Percentiles rank a stretch among this genome's conserved stretches.
These are phyloP conservation scores for Platyscapa corneri DNA, from an alignment of 1,140 invertebrate genomes.

Conservation along the genomic window DNA sequence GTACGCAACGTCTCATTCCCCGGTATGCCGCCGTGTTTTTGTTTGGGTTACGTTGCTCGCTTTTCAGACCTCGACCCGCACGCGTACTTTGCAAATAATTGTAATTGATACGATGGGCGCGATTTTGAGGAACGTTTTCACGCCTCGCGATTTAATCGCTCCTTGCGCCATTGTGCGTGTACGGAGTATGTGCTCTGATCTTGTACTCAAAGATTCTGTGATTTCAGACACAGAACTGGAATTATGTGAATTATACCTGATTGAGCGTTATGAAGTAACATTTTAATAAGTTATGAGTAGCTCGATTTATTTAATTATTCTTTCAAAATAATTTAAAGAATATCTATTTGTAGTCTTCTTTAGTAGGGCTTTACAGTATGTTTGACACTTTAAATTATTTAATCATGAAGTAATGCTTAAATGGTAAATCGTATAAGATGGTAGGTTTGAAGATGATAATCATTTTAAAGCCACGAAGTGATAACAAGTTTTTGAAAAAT, in stretches of 20 bases:
- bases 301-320: no score
- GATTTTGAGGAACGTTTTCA: slow-evolving; percentile 34
- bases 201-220: neutral
- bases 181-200: neutral
- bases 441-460: no score
- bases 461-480: neutral
- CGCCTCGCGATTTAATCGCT: slow-evolving; percentile 35
- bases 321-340: no score
- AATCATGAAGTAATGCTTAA: neutral
- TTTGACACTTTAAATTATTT: no score
- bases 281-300: no score
- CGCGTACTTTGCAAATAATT: slow-evolving; percentile 25
- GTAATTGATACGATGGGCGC: slow-evolving; percentile 48
- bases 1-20: slow-evolving; percentile 37
- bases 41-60: neutral
- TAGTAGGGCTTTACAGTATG: no score
- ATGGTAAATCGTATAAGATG: neutral
- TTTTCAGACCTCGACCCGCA: neutral
- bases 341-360: no score
- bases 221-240: no score
- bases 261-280: no score
- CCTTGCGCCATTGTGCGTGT: no score
- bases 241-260: no score
- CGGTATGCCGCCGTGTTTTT: neutral
- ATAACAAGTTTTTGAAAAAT: neutral